phyloP scores from a whole-genome alignment of 64 coral and sea anemone genomes.

The Dendronephthya gigantea region DNA sequence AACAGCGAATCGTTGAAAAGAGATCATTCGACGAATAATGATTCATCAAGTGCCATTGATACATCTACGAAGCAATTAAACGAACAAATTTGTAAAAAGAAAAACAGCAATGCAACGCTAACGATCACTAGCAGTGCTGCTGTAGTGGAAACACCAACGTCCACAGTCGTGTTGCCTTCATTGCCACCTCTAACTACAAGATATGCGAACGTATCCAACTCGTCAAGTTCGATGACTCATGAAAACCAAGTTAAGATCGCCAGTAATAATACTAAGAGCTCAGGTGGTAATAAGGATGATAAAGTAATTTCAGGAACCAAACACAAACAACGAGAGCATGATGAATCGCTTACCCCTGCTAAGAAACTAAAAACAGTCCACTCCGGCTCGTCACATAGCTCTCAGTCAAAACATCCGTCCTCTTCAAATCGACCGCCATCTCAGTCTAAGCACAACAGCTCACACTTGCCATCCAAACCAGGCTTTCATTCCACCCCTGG shows the following conservation, averaged over 20 bases:
- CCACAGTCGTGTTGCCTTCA: constrained; percentile 47
- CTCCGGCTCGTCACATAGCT: neutral
- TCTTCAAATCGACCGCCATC: neutral
- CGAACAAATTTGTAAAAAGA: neutral
- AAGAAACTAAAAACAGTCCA: constrained; percentile 13
- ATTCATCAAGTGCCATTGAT: neutral
- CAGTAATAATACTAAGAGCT: neutral
- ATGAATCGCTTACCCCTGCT: neutral
- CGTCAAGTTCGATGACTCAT: neutral
- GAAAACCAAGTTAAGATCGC: neutral
- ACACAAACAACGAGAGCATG: neutral
- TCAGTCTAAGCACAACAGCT: neutral
- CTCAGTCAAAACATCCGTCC: neutral
- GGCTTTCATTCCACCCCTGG: neutral
- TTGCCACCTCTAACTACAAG: constrained; percentile 76
- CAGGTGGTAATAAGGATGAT: neutral
- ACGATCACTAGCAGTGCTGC: constrained; percentile 52
- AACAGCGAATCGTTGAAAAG: neutral
- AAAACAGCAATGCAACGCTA: constrained; percentile 33
- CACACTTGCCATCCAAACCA: neutral
- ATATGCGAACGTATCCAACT: constrained; percentile 42
- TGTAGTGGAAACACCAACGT: constrained; percentile 37
- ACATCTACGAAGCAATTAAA: neutral
- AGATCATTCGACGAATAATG: neutral
- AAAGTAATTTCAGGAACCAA: neutral